Percentiles rank a stretch among this genome's conserved stretches.
phyloP scores from a whole-genome alignment of 2,113 vertebrate species.

The human region GRCh38 chr4:38013001-38013500 shows the following conservation, averaged over 20 bases:
- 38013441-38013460: background rate
- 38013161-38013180: background rate
- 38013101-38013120: background rate
- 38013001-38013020: no score
- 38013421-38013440: background rate
- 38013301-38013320: background rate
- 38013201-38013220: background rate
- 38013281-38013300: background rate
- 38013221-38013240: background rate
- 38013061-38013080: no score
- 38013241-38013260: background rate
- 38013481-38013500: background rate
- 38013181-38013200: background rate
- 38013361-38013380: conserved; percentile 4
- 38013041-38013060: no score
- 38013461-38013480: background rate
- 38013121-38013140: background rate
- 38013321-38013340: background rate
- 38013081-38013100: background rate
- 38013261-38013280: background rate
- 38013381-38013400: background rate
- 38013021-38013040: no score
- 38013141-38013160: background rate
- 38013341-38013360: background rate
- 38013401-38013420: background rate